Base-by-base conservation (phyloP, 2,797 vertebrate genomes). In the Tiaroga cobitis region DNA sequence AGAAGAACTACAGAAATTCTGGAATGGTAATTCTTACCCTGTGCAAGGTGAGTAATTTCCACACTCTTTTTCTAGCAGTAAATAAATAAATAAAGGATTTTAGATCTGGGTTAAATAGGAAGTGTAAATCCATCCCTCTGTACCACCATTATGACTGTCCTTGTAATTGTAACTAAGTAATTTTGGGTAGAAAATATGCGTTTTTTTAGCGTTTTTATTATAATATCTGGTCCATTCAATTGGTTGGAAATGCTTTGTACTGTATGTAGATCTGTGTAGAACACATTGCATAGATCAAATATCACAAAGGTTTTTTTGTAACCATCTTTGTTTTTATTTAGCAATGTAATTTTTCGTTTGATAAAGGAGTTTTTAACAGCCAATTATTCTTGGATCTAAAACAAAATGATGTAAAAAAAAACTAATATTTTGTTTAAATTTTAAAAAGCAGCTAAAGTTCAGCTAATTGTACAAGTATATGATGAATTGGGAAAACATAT, bases 1-100 rank as follows among this genome's bases (percentile, higher is more conserved):
- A 99, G 95, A 99, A 99, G 93, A 99, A 97, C 90, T 99, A 99
- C 92, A 97, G 97, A 92, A 99, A 99, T 92, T 99, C 98, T 10
- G 98, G 98, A 82, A 94, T 96, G 16, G 97, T 99, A 89, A 97
- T 98, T 90, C 96, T 99, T 89, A 98, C 98, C 90, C 97, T 96
- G 91, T 99, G 97, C 93, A 99, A 99, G 97, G 98, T 99, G 90
- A 93, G 78, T 34, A 78, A 61, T n/a, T 0, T 13, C 1, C 41
- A 32, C 15, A 39, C 88, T 67, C 24, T 41, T 32, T 65, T 18
- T 65, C 13, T 63, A 21, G 61, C 61, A 29, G 26, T 63, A 63
- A 63, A 63, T 29, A 63, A 26, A 63, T 15, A 7, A 24, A n/a
- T n/a, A 1, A 16, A 65, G 15, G 15, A 18, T 65, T 65, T 65